Conservation (phyloP, 1,140 invertebrate species). For the Rhizoglyphus robini region DNA sequence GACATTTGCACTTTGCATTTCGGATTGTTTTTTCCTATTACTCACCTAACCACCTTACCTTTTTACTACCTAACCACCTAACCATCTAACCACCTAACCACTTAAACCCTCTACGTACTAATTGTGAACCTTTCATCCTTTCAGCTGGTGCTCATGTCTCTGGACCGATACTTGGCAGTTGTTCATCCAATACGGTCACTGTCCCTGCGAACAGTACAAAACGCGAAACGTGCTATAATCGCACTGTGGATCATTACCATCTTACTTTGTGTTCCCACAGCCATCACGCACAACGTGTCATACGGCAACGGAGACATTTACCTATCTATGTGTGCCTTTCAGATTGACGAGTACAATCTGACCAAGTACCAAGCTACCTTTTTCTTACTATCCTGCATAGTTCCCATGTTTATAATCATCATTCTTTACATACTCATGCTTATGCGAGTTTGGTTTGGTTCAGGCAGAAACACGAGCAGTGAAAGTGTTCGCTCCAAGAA, state of each 20-base stretch:
- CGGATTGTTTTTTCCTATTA: too few relatives aligned
- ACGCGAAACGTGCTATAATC: slow-evolving; percentile 61
- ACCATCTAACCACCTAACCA: too few relatives aligned
- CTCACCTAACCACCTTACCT: too few relatives aligned
- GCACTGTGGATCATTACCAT: slow-evolving; percentile 67
- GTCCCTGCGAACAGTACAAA: slow-evolving; percentile 66
- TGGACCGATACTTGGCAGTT: slow-evolving; percentile 85
- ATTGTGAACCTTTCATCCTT: too few relatives aligned
- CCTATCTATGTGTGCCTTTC: slow-evolving; percentile 15
- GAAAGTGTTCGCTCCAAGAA: slow-evolving; percentile 66
- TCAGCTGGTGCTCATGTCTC: slow-evolving; percentile 89
- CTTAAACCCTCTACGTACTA: too few relatives aligned
- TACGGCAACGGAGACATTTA: neutral
- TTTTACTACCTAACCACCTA: too few relatives aligned
- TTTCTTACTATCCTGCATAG: slow-evolving; percentile 64
- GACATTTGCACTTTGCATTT: too few relatives aligned
- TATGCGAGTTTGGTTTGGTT: slow-evolving; percentile 67
- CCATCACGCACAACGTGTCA: slow-evolving; percentile 21
- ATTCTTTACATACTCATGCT: slow-evolving; percentile 82
- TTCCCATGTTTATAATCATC: slow-evolving; percentile 70
- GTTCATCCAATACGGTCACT: slow-evolving; percentile 83
- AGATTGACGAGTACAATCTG: slow-evolving; percentile 25
- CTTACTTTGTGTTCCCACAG: slow-evolving; percentile 30
- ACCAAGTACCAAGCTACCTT: slow-evolving; percentile 41
- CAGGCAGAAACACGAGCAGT: slow-evolving; percentile 51